Evolutionary conservation across 64 coral and sea anemone species (phyloP).

Genomic region (Astreopora myriophthalma): DNA sequence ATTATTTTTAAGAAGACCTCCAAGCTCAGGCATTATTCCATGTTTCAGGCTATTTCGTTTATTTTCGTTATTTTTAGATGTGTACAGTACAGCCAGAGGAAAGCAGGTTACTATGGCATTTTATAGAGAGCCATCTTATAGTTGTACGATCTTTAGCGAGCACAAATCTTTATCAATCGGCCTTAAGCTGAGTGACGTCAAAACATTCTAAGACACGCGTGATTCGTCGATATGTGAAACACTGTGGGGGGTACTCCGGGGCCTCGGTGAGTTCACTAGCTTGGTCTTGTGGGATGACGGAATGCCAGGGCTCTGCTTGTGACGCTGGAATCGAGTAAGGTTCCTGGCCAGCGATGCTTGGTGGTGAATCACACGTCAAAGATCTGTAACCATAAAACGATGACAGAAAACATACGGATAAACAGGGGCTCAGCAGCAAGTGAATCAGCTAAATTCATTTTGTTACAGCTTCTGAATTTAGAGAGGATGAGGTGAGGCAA

Average conservation of each 20-base stretch:
- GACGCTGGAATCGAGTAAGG: neutral
- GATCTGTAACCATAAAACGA: neutral
- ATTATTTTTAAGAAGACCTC: too few species aligned
- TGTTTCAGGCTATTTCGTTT: too few species aligned
- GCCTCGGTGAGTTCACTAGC: neutral
- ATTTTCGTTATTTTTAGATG: too few species aligned
- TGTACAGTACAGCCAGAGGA: too few species aligned
- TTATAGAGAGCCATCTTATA: too few species aligned
- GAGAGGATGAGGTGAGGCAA: too few species aligned
- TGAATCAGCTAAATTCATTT: too few species aligned
- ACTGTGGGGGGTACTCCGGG: conserved; percentile 16
- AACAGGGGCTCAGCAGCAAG: too few species aligned
- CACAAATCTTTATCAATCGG: neutral
- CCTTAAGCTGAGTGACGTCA: neutral
- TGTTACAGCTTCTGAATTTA: too few species aligned
- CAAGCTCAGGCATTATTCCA: too few species aligned
- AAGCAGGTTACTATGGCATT: too few species aligned
- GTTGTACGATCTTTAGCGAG: neutral
- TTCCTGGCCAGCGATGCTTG: conserved; percentile 21
- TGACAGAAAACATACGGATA: too few species aligned
- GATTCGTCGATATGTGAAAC: conserved; percentile 57
- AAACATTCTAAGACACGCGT: conserved; percentile 23
- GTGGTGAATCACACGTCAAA: neutral
- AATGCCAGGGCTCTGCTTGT: conserved; percentile 12
- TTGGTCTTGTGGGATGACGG: conserved; percentile 9